Evolutionary conservation across 2,797 vertebrate species (phyloP).

Genomic region (Urosaurus nigricauda): DNA sequence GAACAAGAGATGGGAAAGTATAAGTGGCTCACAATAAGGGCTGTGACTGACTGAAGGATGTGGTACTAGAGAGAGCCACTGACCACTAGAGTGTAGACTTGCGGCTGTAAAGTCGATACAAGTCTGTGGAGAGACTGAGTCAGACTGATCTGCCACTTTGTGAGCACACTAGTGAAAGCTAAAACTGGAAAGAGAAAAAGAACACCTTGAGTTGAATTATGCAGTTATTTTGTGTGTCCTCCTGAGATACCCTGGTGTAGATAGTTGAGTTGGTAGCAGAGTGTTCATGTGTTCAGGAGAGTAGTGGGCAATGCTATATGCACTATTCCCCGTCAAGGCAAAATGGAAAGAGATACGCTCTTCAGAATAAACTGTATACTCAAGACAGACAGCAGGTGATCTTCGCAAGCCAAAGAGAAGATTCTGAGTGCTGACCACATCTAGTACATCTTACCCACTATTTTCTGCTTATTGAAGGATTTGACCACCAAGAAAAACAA

Average conservation of each 20-base stretch:
- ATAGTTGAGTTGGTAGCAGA: conserved; percentile 20
- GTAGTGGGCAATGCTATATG: conserved; percentile 28
- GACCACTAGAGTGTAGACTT: conserved; percentile 8
- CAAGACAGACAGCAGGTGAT: conserved; percentile 14
- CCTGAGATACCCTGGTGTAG: conserved; percentile 39
- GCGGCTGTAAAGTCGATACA: background rate
- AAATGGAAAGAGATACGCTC: conserved; percentile 32
- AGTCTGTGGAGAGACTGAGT: conserved; percentile 13
- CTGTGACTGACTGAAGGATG: background rate
- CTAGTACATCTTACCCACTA: background rate
- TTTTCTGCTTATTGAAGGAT: background rate
- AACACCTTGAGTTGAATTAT: conserved; percentile 18
- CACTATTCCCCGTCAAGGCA: conserved; percentile 46
- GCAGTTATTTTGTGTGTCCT: conserved; percentile 22
- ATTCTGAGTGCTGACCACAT: background rate
- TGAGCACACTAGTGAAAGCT: conserved; percentile 19
- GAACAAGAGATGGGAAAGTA: background rate
- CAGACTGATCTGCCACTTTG: conserved; percentile 24
- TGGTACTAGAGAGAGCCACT: background rate
- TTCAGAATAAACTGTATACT: conserved; percentile 11
- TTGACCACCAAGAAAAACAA: conserved; percentile 1
- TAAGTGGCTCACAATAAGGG: background rate
- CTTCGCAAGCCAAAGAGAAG: conserved; percentile 10
- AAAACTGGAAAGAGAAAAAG: background rate
- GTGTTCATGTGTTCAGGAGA: conserved; percentile 20